Evolutionary conservation across 2,888 invertebrate genomes (phyloP).

Genomic region (Lymantria monacha): DNA sequence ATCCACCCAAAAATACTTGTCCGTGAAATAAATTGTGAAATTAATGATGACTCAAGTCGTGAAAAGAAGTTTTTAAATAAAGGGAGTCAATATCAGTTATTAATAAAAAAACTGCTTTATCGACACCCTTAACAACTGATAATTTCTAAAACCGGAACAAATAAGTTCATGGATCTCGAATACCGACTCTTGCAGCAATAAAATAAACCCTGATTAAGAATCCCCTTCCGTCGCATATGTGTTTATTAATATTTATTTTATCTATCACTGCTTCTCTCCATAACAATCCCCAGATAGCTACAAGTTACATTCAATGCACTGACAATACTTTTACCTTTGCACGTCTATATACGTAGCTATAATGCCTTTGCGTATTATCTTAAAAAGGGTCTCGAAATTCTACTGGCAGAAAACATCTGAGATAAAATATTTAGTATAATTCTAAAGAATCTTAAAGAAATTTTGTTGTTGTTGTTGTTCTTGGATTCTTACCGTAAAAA

Average conservation of each 20-base stretch:
- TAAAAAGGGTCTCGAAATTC: conserved; percentile 6
- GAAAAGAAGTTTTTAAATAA: no score
- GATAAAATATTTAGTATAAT: conserved; percentile 17
- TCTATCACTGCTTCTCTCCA: conserved; percentile 8
- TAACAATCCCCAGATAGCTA: conserved; percentile 20
- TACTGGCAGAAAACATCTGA: conserved; percentile 6
- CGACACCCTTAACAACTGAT: no score
- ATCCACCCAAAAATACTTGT: no score
- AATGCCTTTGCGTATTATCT: conserved; percentile 14
- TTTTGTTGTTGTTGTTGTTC: conserved; percentile 10
- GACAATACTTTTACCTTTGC: conserved; percentile 23
- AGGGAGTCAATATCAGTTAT: no score
- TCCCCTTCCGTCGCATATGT: neutral
- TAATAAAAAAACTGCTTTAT: no score
- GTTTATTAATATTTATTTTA: neutral
- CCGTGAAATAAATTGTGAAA: no score
- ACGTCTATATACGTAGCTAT: conserved; percentile 6
- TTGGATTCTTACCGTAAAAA: conserved; percentile 18
- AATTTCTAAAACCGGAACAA: no score
- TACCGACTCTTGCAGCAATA: no score
- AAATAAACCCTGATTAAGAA: no score
- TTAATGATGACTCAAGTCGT: no score
- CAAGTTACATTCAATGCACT: conserved; percentile 10
- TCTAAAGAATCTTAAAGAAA: conserved; percentile 13
- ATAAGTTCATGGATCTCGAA: no score